phyloP scores from a whole-genome alignment of 1,140 invertebrate genomes.

The Zelostemma sp. region DNA sequence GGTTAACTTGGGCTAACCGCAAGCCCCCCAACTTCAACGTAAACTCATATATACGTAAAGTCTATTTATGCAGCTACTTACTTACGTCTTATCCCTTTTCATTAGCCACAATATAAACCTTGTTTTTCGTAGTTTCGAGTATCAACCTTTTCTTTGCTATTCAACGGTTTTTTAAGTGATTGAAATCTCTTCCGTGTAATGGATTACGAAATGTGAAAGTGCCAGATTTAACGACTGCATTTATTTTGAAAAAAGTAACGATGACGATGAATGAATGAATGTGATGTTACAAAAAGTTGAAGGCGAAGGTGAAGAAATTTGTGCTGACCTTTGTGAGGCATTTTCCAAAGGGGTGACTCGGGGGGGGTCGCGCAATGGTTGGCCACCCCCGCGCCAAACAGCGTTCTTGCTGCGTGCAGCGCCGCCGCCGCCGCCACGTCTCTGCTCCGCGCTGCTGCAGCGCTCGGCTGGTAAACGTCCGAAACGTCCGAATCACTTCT shows the following conservation, averaged over 20 bases:
- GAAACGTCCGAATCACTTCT: slow-evolving; percentile 65
- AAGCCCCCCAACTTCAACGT: slow-evolving; percentile 46
- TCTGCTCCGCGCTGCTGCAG: slow-evolving; percentile 67
- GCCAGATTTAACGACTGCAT: too few species aligned
- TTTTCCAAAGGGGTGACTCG: slow-evolving; percentile 73
- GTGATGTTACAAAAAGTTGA: background rate
- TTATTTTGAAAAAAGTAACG: too few species aligned
- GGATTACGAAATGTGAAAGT: too few species aligned
- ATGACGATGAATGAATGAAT: too few species aligned
- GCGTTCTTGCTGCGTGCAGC: slow-evolving; percentile 71
- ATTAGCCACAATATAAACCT: slow-evolving; percentile 28
- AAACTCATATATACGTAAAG: slow-evolving; percentile 46
- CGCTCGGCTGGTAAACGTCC: slow-evolving; percentile 66
- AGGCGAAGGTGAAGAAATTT: too few species aligned
- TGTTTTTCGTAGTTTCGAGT: background rate
- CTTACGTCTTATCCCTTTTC: slow-evolving; percentile 45
- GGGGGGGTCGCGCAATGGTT: slow-evolving; percentile 72
- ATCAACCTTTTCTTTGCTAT: too few species aligned
- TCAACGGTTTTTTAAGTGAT: too few species aligned
- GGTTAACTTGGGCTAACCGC: slow-evolving; percentile 67
- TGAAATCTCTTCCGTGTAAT: too few species aligned
- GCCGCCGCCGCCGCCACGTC: slow-evolving; percentile 70
- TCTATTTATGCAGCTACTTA: slow-evolving; percentile 51
- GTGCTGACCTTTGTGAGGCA: slow-evolving; percentile 73
- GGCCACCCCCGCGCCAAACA: slow-evolving; percentile 72